phyloP scores from a whole-genome alignment of 2,888 invertebrate genomes.

The Aspidiotus destructor region DNA sequence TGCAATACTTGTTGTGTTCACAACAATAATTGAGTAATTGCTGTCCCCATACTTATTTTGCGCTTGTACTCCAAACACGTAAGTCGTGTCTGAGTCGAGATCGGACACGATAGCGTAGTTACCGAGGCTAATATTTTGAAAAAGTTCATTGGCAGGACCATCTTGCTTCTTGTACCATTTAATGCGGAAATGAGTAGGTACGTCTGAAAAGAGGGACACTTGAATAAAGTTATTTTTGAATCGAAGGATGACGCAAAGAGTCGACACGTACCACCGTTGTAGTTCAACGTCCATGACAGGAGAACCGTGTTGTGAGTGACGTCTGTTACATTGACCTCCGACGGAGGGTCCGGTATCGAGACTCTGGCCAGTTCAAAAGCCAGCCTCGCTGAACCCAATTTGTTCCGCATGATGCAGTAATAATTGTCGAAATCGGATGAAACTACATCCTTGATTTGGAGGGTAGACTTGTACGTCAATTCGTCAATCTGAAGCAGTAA shows the following conservation, averaged over 20 bases:
- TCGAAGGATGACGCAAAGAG: neutral
- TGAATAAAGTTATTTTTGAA: neutral
- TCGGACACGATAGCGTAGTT: conserved; percentile 58
- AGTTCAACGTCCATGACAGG: conserved; percentile 56
- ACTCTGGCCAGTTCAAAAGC: conserved; percentile 60
- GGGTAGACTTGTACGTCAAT: conserved; percentile 66
- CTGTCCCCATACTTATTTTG: conserved; percentile 79
- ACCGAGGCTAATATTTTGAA: conserved; percentile 63
- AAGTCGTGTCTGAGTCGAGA: conserved; percentile 70
- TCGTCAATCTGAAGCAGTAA: conserved; percentile 51
- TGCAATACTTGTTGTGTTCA: conserved; percentile 12
- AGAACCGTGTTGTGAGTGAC: conserved; percentile 79
- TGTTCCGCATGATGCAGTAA: conserved; percentile 79
- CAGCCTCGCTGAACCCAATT: conserved; percentile 44
- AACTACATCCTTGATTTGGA: conserved; percentile 66
- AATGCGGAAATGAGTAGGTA: conserved; percentile 68
- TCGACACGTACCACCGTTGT: conserved; percentile 17
- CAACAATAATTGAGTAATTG: conserved; percentile 54
- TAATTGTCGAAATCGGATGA: conserved; percentile 81
- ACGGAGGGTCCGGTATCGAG: conserved; percentile 68
- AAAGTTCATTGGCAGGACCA: conserved; percentile 51
- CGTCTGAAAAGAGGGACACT: conserved; percentile 41
- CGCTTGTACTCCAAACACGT: conserved; percentile 84
- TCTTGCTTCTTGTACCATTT: conserved; percentile 49
- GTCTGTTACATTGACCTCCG: conserved; percentile 65